Percentiles rank a stretch among this genome's conserved stretches.
These are phyloP conservation scores for Laupala kohalensis DNA, from an alignment of 1,140 invertebrate species.

Conservation along the genomic window DNA sequence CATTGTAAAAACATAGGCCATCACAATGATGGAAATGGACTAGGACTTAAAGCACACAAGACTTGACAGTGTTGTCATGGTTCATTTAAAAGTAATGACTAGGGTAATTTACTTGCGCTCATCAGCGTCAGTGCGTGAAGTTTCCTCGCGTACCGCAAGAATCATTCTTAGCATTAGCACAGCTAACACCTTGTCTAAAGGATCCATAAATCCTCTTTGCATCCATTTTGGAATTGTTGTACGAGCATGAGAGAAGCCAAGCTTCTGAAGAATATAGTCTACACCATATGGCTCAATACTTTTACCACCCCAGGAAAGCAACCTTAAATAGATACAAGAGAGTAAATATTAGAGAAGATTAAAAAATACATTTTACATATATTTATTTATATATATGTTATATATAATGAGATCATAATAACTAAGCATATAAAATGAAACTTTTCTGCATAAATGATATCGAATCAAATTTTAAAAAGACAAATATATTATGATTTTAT, in stretches of 20 bases:
- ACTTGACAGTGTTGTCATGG: background rate
- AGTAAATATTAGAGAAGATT: background rate
- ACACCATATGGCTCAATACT: conserved; percentile 95
- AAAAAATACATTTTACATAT: too few relatives aligned
- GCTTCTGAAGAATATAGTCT: conserved; percentile 91
- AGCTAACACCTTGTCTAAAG: conserved; percentile 67
- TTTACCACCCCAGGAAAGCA: conserved; percentile 89
- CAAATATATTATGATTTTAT: too few relatives aligned
- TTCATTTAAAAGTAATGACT: background rate
- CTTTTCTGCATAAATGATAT: too few relatives aligned
- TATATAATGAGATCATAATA: too few relatives aligned
- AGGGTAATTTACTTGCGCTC: background rate
- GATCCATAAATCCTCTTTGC: conserved; percentile 94
- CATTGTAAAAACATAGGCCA: background rate
- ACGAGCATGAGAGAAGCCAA: conserved; percentile 91
- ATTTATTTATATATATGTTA: too few relatives aligned
- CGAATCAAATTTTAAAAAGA: too few relatives aligned
- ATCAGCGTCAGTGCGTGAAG: background rate
- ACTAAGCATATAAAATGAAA: too few relatives aligned
- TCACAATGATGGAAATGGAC: background rate
- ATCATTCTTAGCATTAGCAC: conserved; percentile 31
- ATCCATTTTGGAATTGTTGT: conserved; percentile 99
- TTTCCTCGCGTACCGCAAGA: conserved; percentile 18
- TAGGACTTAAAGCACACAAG: background rate
- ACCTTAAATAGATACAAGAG: conserved; percentile 33